Evolutionary conservation across 2,113 vertebrate genomes (phyloP).

Genomic region (Barnardius zonarius): DNA sequence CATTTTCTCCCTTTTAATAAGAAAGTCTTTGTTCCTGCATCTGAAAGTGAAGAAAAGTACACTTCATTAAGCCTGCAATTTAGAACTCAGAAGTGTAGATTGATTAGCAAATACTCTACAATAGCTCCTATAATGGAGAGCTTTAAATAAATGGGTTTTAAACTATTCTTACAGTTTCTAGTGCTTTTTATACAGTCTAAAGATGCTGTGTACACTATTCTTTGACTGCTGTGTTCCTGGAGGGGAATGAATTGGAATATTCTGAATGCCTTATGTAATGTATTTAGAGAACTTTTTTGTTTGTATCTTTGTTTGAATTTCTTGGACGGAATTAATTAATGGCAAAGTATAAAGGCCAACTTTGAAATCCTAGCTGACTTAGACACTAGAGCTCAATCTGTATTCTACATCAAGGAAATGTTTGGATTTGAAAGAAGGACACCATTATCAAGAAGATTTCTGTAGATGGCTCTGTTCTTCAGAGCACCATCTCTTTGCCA

Average conservation of each 20-base stretch:
- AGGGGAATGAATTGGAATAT: slow-evolving; percentile 63
- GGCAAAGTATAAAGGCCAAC: slow-evolving; percentile 62
- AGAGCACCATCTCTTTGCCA: not conserved
- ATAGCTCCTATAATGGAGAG: slow-evolving; percentile 30
- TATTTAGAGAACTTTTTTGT: slow-evolving; percentile 68
- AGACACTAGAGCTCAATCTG: slow-evolving; percentile 62
- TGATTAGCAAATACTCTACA: slow-evolving; percentile 56
- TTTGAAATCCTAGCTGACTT: slow-evolving; percentile 68
- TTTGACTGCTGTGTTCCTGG: slow-evolving; percentile 58
- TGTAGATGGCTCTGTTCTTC: slow-evolving; percentile 57
- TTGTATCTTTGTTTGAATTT: slow-evolving; percentile 67
- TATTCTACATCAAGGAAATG: slow-evolving; percentile 64
- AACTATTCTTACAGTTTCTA: slow-evolving; percentile 44
- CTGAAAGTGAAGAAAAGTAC: slow-evolving; percentile 34
- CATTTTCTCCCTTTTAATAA: slow-evolving; percentile 35
- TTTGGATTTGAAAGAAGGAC: slow-evolving; percentile 67
- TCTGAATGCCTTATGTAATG: slow-evolving; percentile 72
- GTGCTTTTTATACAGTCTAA: slow-evolving; percentile 40
- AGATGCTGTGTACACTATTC: slow-evolving; percentile 47
- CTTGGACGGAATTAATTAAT: slow-evolving; percentile 66
- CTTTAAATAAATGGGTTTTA: slow-evolving; percentile 43
- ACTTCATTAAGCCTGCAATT: slow-evolving; percentile 29
- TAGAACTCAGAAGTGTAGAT: slow-evolving; percentile 33
- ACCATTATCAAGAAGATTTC: slow-evolving; percentile 65
- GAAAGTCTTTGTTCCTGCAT: not conserved